These are phyloP conservation scores for Sarcophilus harrisii DNA, from an alignment of 2,797 vertebrate genomes.

Conservation along the genomic window DNA sequence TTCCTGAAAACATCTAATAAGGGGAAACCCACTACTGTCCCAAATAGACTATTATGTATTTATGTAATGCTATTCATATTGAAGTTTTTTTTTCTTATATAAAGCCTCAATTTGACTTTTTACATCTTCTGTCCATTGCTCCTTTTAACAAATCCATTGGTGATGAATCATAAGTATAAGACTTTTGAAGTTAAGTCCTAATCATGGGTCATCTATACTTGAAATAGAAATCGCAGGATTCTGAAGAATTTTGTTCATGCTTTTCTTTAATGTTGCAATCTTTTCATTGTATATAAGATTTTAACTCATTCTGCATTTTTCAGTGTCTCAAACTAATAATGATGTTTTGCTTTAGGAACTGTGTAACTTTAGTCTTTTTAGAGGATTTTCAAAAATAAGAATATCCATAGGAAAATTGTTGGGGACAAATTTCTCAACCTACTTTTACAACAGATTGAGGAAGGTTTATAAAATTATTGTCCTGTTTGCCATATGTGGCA, in stretches of 20 bases:
- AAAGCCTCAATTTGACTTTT: not conserved
- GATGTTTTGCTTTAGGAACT: constrained; percentile 26
- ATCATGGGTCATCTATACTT: not conserved
- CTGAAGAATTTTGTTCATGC: not conserved
- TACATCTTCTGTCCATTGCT: not conserved
- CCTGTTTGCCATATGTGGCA: constrained; percentile 13
- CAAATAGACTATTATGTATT: not conserved
- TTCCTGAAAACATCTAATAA: not conserved
- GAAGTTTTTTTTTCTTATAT: not conserved
- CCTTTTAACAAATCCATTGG: not conserved
- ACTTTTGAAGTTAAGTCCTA: not conserved
- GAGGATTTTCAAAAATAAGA: constrained; percentile 17
- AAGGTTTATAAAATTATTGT: not conserved
- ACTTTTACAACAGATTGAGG: not conserved
- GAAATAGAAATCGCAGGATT: not conserved
- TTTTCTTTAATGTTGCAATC: not conserved
- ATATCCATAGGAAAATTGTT: not conserved
- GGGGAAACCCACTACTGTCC: not conserved
- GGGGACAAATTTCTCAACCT: not conserved
- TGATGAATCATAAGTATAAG: not conserved
- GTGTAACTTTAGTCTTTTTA: not conserved
- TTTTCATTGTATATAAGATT: not conserved
- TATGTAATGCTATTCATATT: not conserved
- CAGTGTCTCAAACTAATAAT: constrained; percentile 16
- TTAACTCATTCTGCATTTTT: not conserved